phyloP scores from a whole-genome alignment of 2,888 invertebrate genomes.

The Eretmocerus hayati region DNA sequence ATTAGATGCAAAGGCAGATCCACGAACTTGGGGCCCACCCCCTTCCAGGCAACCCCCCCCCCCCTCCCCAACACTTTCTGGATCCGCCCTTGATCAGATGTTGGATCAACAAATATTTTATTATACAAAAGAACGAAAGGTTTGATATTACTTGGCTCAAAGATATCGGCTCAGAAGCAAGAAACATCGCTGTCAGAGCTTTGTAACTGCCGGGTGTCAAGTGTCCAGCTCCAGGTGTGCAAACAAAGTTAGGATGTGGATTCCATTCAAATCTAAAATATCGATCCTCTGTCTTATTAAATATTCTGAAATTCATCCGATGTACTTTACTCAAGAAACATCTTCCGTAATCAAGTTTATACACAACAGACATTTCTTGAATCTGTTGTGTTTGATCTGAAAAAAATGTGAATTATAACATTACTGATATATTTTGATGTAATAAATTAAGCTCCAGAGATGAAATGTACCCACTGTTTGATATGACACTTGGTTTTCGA shows the following conservation, averaged over 20 bases:
- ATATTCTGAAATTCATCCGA: slow-evolving; percentile 44
- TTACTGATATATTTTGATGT: no score
- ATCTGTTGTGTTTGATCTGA: background rate
- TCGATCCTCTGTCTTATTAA: slow-evolving; percentile 42
- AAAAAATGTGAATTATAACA: background rate
- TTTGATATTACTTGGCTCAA: slow-evolving; percentile 34
- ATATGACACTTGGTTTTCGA: no score
- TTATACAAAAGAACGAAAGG: no score
- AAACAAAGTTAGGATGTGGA: slow-evolving; percentile 40
- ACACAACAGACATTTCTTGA: slow-evolving; percentile 9
- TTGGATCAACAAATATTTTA: background rate
- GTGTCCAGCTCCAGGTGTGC: slow-evolving; percentile 50
- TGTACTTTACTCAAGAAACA: slow-evolving; percentile 40
- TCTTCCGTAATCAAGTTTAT: slow-evolving; percentile 43
- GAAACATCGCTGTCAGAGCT: slow-evolving; percentile 51
- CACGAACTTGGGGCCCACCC: no score
- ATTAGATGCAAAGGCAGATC: no score
- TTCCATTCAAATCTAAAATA: slow-evolving; percentile 47
- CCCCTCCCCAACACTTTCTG: no score
- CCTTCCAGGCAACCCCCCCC: no score
- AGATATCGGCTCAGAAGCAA: slow-evolving; percentile 42
- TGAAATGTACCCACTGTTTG: no score
- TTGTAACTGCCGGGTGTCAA: slow-evolving; percentile 46
- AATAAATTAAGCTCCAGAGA: no score
- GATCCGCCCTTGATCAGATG: background rate